Base-by-base conservation (phyloP, 1,140 invertebrate genomes). In the Listronotus bonariensis region DNA sequence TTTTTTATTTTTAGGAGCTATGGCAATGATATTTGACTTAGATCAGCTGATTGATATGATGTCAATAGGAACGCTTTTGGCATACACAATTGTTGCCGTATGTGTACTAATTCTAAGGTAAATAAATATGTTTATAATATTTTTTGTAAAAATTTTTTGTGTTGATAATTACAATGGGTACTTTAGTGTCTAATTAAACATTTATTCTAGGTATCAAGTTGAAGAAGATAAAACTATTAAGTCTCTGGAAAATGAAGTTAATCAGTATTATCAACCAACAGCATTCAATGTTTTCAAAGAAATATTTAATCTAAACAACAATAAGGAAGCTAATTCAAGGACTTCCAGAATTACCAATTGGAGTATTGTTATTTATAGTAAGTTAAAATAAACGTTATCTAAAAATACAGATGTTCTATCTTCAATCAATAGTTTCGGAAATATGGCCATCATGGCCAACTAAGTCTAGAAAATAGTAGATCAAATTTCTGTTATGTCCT, bases 31-130 rank as follows among this genome's bases (percentile, higher is more conserved):
- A 42, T 93, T 95, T 73, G 84, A 93, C 68, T 77, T 93, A 1
- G 81, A 84, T 34, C 87, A 91, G 74, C 79, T 95, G 6, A 86
- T 93, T 14, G 87, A 91, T 65, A 93, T 95, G 90, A 92, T 95
- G 91, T 92, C 90, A 9, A 93, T 95, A 71, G 92, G 92, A 46
- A 94, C 92, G 1, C 75, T 95, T 4, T 76, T 93, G 53, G 92
- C 92, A 11, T 95, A 94, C 76, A 89, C 90, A 0, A 87, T 94
- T 69, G 92, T 95, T 1, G 89, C 90, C 9, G 82, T 87, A 12
- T 92, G 88, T 74, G 91, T 95, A 0, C 80, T 94, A 5, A 83
- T 94, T 36, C 8, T 36, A 36, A 36, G 34, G 34, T 36, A 14
- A 45, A 8, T 45, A 4, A 4, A 26, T 26, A 26, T 26, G 48